These are phyloP conservation scores for Chrysochloris asiatica DNA, from an alignment of 2,113 vertebrate genomes.

Conservation along the genomic window DNA sequence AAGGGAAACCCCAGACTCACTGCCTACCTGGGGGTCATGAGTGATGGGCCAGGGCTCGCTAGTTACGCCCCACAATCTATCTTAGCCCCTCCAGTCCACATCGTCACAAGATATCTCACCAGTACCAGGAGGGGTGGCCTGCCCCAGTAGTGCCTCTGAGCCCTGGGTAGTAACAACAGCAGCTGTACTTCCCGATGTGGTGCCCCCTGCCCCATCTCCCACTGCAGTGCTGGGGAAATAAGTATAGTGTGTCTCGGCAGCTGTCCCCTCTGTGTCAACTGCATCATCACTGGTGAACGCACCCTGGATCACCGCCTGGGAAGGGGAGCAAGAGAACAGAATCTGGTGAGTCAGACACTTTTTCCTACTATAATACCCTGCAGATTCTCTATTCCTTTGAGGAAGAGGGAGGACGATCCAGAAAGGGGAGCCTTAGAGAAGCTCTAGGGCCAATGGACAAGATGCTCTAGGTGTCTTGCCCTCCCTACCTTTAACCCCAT, in stretches of 20 bases:
- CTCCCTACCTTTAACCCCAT: background rate
- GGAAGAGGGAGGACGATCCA: background rate
- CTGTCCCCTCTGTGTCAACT: constrained; percentile 81
- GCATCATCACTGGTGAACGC: constrained; percentile 86
- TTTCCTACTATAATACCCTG: background rate
- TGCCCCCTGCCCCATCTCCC: constrained; percentile 79
- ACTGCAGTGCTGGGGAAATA: constrained; percentile 85
- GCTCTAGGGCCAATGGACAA: background rate
- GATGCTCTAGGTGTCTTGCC: background rate
- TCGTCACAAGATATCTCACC: constrained; percentile 57
- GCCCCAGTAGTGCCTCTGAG: constrained; percentile 84
- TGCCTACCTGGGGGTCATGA: background rate
- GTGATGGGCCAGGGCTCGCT: background rate
- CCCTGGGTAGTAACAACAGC: constrained; percentile 86
- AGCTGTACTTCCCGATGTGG: constrained; percentile 79
- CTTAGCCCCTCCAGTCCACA: background rate
- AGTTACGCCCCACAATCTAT: background rate
- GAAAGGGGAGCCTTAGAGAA: background rate
- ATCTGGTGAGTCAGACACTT: background rate
- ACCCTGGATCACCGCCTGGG: constrained; percentile 86
- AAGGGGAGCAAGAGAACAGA: background rate
- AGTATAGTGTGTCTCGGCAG: constrained; percentile 85
- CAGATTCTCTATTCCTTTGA: background rate
- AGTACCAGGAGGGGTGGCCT: constrained; percentile 82
- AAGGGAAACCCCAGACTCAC: background rate